Evolutionary conservation across 2,888 invertebrate species (phyloP), one percentile per base, ranked within the genome.

Genomic region (Chydorus sphaericus): DNA sequence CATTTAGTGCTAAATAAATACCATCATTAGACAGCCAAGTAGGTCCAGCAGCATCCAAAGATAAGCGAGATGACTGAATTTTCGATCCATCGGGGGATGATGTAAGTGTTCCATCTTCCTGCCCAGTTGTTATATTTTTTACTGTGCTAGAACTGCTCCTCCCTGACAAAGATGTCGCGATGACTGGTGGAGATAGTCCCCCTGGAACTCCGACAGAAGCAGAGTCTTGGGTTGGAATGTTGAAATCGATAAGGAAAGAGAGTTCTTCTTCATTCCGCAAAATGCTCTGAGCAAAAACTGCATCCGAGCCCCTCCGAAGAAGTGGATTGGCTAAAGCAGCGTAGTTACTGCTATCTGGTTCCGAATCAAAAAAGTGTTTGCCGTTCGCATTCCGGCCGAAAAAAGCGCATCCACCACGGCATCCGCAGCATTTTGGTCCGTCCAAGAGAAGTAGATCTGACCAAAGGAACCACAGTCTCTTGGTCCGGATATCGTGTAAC

Each of bases 381-480:
- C 94, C 96, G 68, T 93, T 92, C 65, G 81, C 79, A 69, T 94
- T 94, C 55, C 79, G 82, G 2, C 94, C 97, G 67, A 97, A 97
- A 73, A 98, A 98, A 11, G 77, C 77, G 66, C 93, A 94, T 0
- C 94, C 94, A 3, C 97, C 97, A 30, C 86, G 84, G 68, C 97
- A 98, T 0, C 96, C 97, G 68, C 97, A 98, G 7, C 33, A 53
- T 51, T 72, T 72, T 20, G 66, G 61, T 0, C 79, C 73, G 57
- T 76, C 75, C 62, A 81, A 80, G 2, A 78, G 76, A 20, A 67
- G 66, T 30, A 57, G 61, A 52, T 68, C 69, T 48, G 70, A 69
- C 96, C 96, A 97, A 28, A 98, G 71, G 67, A 98, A 97, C 90
- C 92, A 93, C 33, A 98, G 73, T 57, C 93, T 78, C 66, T 87